Evolutionary conservation across 2,888 invertebrate species (phyloP), one percentile per base, ranked within the genome.

Genomic region (Cinara cedri): DNA sequence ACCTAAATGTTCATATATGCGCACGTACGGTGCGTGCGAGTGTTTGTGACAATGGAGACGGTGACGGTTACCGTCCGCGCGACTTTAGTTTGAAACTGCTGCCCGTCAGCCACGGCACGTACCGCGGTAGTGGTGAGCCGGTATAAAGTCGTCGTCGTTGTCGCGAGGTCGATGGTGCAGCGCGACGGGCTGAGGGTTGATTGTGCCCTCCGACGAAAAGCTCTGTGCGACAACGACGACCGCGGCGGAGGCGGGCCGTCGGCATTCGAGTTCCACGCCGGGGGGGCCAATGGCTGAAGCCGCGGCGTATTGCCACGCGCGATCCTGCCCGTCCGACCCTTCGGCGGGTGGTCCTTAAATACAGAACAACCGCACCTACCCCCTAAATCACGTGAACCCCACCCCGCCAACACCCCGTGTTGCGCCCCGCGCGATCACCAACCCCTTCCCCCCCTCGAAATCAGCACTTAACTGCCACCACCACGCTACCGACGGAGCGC

Each of bases 301-400:
- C 51, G 63, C 16, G 21, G 42, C 74, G 74, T 42, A 8, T 42
- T 51, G 62, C 62, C 72, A 63, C 51, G 62, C 72, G 72, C 72
- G 60, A 49, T 24, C 49, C 72, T 60, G 72, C 62, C 62, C 51
- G 62, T 19, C 62, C 63, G 63, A 51, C 63, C 74, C 74, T 19
- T 54, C 21, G 46, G 68, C 68, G 76, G 76, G 76, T 78, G 76
- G 76, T 68, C 76, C 76, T 78, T 78, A 57, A 68, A 68, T 78
- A 68, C 68, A 49, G 63, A 21, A 9, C 21, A 10, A 60, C 60
- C 60, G 34, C 34, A 60, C 60, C 60, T 16, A 60, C 60, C 60
- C 60, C 34, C 60, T 60, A 60, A 16, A 54, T 54, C 34, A 54
- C 49, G 66, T 19, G 42, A 6, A 44, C 63, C 63, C 10, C 14